Base-by-base conservation (phyloP, 2,113 vertebrate genomes). In the Lanius ludovicianus region DNA sequence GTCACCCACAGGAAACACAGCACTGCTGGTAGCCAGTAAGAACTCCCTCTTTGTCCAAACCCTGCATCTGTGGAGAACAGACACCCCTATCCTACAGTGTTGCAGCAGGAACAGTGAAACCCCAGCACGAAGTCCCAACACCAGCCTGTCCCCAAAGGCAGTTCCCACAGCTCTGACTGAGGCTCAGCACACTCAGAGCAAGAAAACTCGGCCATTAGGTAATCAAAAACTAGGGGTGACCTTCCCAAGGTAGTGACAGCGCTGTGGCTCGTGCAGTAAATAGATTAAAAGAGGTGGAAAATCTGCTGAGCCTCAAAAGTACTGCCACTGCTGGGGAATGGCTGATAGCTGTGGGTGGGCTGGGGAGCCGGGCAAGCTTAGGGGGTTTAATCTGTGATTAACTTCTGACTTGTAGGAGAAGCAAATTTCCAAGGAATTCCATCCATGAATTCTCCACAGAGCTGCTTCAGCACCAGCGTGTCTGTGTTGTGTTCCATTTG, bases 131-230 rank as follows among this genome's bases (percentile, higher is more conserved):
- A 41, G 59, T 46, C 21, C 71, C 3, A 1, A 2, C 1, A 0
- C 25, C 19, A 33, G 8, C 35, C 57, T 3, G 1, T 16, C 67
- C 57, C 10, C 50, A 59, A 27, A 39, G 31, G 59, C 35, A 18
- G 9, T 13, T 46, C 60, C 89, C 46, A 3, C 20, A 59, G 63
- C 62, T 44, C 44, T 21, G 2, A 3, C 0, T 0, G 28, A 13
- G 60, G 13, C 37, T 78, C 42, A 37, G 25, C 5, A 9, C 42
- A 42, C 3, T 50, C 53, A 31, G 63, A 74, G 35, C n/a, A 81
- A 42, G 63, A 10, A 7, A 59, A 41, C 47, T 22, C 59, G 53
- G 41, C 57, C 35, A 30, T 50, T 17, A 50, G n/a, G 35, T 41
- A 68, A 30, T 37, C 71, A 50, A 19, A 63, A 59, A 68, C 7